A percentile compares a stretch with the other conserved stretches of the same genome.
Evolutionary conservation across 1,140 invertebrate genomes (phyloP).

Genomic region (Rhagoletis zephyria): DNA sequence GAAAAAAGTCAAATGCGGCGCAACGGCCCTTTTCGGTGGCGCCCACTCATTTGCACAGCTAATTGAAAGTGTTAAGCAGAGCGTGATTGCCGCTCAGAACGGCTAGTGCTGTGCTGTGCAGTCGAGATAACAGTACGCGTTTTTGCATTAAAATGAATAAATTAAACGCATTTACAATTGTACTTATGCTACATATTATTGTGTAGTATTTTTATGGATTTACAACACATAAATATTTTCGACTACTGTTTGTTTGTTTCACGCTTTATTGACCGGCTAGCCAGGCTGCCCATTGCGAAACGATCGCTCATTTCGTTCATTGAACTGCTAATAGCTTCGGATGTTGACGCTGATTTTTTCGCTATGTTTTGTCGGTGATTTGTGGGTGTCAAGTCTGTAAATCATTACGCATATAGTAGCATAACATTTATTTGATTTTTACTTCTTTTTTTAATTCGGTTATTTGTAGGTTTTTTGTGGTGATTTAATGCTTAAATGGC

Average conservation of each 20-base stretch:
- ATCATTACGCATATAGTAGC: slow-evolving; percentile 11
- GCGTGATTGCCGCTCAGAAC: background rate
- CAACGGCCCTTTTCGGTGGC: slow-evolving; percentile 31
- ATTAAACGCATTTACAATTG: slow-evolving; percentile 43
- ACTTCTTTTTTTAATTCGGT: background rate
- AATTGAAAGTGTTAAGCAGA: slow-evolving; percentile 48
- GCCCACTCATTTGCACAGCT: slow-evolving; percentile 32
- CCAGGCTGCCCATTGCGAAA: slow-evolving; percentile 6
- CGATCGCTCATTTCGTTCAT: slow-evolving; percentile 34
- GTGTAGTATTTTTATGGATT: slow-evolving; percentile 44
- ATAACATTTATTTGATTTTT: background rate
- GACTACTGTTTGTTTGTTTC: background rate
- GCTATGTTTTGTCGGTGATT: background rate
- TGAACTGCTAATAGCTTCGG: slow-evolving; percentile 36
- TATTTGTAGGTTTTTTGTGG: background rate
- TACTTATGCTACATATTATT: background rate
- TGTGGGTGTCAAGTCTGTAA: slow-evolving; percentile 5
- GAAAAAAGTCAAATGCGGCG: background rate
- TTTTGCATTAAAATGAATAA: slow-evolving; percentile 45
- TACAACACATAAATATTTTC: slow-evolving; percentile 6
- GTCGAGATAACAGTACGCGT: background rate
- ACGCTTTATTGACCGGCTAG: slow-evolving; percentile 2
- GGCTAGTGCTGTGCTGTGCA: background rate
- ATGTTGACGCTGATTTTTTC: slow-evolving; percentile 5
- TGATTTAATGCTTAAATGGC: slow-evolving; percentile 37